phyloP scores from a whole-genome alignment of 2,797 vertebrate genomes.

The Sphenodon punctatus region DNA sequence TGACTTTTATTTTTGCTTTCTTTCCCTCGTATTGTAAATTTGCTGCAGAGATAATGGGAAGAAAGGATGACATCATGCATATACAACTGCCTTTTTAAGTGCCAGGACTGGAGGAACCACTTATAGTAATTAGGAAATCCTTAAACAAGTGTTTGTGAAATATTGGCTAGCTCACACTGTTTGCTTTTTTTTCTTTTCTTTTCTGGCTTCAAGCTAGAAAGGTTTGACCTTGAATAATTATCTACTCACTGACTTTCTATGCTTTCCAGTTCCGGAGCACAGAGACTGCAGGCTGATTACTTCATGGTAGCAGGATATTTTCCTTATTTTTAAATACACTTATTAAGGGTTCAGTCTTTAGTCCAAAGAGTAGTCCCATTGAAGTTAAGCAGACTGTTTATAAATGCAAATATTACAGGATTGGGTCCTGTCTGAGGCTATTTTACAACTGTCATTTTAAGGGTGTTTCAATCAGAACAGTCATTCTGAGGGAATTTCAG shows the following conservation, averaged over 20 bases:
- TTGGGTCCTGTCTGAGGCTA: neutral
- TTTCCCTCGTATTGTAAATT: slow-evolving; percentile 86
- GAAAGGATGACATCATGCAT: slow-evolving; percentile 89
- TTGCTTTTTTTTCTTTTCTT: slow-evolving; percentile 78
- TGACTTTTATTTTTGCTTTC: slow-evolving; percentile 63
- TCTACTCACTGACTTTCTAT: slow-evolving; percentile 87
- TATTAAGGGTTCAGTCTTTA: slow-evolving; percentile 8
- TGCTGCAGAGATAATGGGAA: slow-evolving; percentile 82
- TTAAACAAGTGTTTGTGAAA: slow-evolving; percentile 98
- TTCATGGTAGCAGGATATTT: slow-evolving; percentile 79
- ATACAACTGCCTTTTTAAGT: slow-evolving; percentile 90
- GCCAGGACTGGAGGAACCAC: slow-evolving; percentile 93
- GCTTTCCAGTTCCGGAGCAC: too few relatives aligned
- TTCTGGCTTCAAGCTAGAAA: slow-evolving; percentile 88
- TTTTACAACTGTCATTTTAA: too few relatives aligned
- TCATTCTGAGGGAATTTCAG: neutral
- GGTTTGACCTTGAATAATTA: slow-evolving; percentile 97
- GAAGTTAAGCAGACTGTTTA: neutral
- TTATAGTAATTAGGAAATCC: slow-evolving; percentile 99
- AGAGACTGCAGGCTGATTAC: slow-evolving; percentile 82
- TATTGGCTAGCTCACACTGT: slow-evolving; percentile 91
- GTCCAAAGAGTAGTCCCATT: neutral
- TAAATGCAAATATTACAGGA: neutral
- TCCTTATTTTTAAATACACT: slow-evolving; percentile 41
- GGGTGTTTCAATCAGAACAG: too few relatives aligned